Evolutionary conservation across 1,140 invertebrate species (phyloP), one percentile per base, ranked within the genome.

Genomic region (Adelges cooleyi): DNA sequence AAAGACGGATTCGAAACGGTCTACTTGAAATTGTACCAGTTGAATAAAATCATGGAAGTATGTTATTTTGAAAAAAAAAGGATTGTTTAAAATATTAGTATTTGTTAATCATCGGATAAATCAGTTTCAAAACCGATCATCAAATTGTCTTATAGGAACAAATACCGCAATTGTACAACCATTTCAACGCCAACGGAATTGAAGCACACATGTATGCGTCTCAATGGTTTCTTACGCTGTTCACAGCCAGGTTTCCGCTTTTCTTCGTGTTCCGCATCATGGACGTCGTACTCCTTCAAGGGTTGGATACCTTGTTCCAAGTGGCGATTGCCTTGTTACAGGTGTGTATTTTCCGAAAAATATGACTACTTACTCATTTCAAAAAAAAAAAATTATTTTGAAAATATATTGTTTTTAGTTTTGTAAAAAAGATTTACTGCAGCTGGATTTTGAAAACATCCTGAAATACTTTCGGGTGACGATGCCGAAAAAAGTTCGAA

Each of bases 151-250:
- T 15, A 18, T 36, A 87, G 86, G 94, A 98, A 75, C 90, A 96
- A 76, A 74, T 97, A 51, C 85, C 86, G 1, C 91, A 95, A 68
- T 75, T 99, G 44, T 87, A 86, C 71, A 82, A 84, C 67, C 96
- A 99, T 77, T 98, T 99, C 77, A 80, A 80, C 68, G 87, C 91
- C 72, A 84, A 93, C 72, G 87, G 89, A 40, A 84, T 99, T 48
- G 96, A 99, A 77, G 88, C 92, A 59, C 96, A 99, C 77, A 99
- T 99, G 96, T 99, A 93, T 77, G 96, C 95, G 22, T 94, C 91
- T 33, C 96, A 99, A 79, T 99, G 97, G 97, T 98, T 99, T 80
- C 83, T 99, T 22, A 99, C 96, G 0, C 78, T 99, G 13, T 99
- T 96, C 77, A 99, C 96, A 3, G 95, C 96, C 15, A 89, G 97